Evolutionary conservation across 2,888 invertebrate species (phyloP), one percentile per base, ranked within the genome.

Genomic region (Acleris holmiana): DNA sequence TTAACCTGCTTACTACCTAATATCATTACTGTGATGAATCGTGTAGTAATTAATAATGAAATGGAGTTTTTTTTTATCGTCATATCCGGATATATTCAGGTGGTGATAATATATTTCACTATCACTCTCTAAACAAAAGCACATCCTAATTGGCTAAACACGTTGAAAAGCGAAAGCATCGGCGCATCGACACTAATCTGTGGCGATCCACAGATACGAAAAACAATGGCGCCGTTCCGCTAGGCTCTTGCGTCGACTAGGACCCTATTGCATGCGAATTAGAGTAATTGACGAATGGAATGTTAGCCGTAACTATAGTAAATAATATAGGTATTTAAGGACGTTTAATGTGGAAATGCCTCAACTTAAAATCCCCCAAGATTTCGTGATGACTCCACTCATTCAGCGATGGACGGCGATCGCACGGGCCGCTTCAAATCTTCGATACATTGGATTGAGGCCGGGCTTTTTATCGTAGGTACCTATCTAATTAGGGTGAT

Each of bases 131-230:
- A 17, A 44, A 53, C 53, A 55, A 51, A 59, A 55, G 53, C 48
- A 51, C 62, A 69, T 58, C 18, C 47, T 67, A 69, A 71, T 70
- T 69, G 70, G 65, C 68, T 40, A 60, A 69, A 68, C 67, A 68
- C 60, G 68, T 69, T 72, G 69, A 72, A 79, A 80, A 79, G 64
- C 76, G 78, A 83, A 83, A 82, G 76, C 69, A 72, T 75, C 65
- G 66, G 71, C 72, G 72, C 68, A 83, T 85, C 82, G 82, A 84
- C 86, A 85, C 75, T 84, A 85, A 88, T 88, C 82, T 83, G 76
- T 73, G 73, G 69, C 70, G 83, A 86, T 89, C 88, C 79, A 76
- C 72, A 71, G 86, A 85, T 88, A 88, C 79, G 79, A 81, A 78
- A 78, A 78, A 82, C 80, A 82, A 82, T 82, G 70, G 76, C 65